A percentile compares a stretch with the other conserved stretches of the same genome.
phyloP scores from a whole-genome alignment of 2,888 invertebrate genomes.

The Molorchus minor region DNA sequence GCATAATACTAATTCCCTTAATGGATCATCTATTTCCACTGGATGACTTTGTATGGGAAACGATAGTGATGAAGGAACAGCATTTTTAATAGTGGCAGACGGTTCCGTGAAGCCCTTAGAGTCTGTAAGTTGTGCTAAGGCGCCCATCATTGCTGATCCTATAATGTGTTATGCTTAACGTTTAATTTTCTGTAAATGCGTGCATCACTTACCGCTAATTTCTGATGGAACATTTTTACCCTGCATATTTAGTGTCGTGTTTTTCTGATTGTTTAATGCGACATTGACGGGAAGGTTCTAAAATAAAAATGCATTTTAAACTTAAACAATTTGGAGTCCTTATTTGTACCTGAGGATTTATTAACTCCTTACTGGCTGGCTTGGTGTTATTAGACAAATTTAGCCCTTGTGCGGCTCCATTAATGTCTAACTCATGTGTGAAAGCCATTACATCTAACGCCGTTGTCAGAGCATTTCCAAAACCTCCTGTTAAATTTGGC shows the following conservation, averaged over 20 bases:
- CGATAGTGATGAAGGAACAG: slow-evolving; percentile 32
- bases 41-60: slow-evolving; percentile 23
- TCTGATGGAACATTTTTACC: slow-evolving; percentile 6
- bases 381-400: slow-evolving; percentile 51
- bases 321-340: background rate
- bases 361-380: slow-evolving; percentile 19
- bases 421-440: slow-evolving; percentile 70
- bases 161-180: too few species aligned
- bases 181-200: background rate
- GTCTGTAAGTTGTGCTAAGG: slow-evolving; percentile 55
- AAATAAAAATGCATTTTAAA: slow-evolving; percentile 16
- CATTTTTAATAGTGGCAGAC: slow-evolving; percentile 10
- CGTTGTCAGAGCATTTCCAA: slow-evolving; percentile 73
- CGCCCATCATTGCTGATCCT: slow-evolving; percentile 51
- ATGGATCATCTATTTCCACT: slow-evolving; percentile 64
- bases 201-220: slow-evolving; percentile 5
- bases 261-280: slow-evolving; percentile 46
- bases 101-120: slow-evolving; percentile 43
- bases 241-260: slow-evolving; percentile 29
- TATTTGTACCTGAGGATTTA: slow-evolving; percentile 19
- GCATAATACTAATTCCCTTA: slow-evolving; percentile 71
- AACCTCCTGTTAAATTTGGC: slow-evolving; percentile 63
- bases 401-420: slow-evolving; percentile 51
- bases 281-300: slow-evolving; percentile 44
- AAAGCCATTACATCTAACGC: slow-evolving; percentile 87